These are phyloP conservation scores for Macroglossus sobrinus DNA, from an alignment of 2,113 vertebrate genomes.

Conservation along the genomic window DNA sequence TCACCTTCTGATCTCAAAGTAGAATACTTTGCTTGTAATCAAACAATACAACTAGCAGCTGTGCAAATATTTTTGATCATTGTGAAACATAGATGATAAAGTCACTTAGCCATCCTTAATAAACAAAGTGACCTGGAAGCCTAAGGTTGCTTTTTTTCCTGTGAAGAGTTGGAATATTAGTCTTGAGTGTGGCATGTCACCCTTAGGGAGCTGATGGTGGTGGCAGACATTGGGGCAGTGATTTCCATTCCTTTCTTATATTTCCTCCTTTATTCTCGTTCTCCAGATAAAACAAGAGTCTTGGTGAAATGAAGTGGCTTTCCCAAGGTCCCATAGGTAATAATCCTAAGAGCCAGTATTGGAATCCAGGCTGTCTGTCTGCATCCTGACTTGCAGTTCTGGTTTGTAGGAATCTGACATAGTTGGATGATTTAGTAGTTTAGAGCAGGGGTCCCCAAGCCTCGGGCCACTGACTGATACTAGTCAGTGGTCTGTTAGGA, in stretches of 20 bases:
- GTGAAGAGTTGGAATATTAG: background rate
- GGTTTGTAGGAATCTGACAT: background rate
- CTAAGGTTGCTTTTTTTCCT: background rate
- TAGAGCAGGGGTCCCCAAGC: too few relatives aligned
- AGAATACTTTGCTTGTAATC: background rate
- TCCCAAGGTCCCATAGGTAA: background rate
- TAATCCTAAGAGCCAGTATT: background rate
- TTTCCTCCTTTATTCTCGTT: background rate
- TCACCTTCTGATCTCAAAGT: background rate
- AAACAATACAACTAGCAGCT: background rate
- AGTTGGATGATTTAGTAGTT: background rate
- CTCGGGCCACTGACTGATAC: too few relatives aligned
- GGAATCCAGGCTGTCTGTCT: background rate
- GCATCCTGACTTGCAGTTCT: background rate
- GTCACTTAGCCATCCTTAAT: conserved; percentile 13
- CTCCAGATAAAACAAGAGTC: conserved; percentile 7
- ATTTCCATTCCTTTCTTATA: conserved; percentile 21
- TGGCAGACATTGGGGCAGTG: background rate
- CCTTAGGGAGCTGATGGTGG: background rate
- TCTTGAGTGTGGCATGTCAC: background rate
- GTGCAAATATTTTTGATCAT: background rate
- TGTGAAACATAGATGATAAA: background rate
- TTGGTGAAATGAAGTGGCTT: background rate
- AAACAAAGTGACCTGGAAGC: background rate
- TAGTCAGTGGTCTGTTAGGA: too few relatives aligned